Conservation (phyloP, 2,888 invertebrate species). For the Neoaliturus tenellus region DNA sequence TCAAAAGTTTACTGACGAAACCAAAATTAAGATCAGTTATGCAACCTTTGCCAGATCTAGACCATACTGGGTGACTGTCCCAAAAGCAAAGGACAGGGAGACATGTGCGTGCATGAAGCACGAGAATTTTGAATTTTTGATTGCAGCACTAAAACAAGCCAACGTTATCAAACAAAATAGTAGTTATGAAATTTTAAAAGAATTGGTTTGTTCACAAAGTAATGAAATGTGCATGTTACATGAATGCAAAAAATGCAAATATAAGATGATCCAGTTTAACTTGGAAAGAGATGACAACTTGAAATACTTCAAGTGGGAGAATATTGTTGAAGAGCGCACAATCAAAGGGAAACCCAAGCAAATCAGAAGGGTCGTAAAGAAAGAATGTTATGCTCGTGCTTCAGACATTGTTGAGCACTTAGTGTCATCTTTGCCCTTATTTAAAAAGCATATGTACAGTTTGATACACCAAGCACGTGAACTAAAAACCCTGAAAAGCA, state of each 20-base stretch:
- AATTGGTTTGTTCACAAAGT: background rate
- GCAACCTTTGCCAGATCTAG: background rate
- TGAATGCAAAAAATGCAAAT: background rate
- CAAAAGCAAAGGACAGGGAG: conserved; percentile 11
- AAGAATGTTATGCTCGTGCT: background rate
- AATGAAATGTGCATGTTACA: background rate
- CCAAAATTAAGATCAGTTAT: background rate
- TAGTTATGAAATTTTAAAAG: background rate
- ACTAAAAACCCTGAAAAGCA: too few relatives aligned
- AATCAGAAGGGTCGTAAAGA: background rate
- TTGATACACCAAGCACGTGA: background rate
- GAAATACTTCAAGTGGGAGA: conserved; percentile 10
- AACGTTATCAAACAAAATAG: conserved; percentile 13
- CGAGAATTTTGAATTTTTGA: background rate
- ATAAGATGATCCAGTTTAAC: background rate
- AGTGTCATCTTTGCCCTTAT: background rate
- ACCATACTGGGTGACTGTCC: conserved; percentile 11
- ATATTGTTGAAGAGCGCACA: background rate
- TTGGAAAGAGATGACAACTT: background rate
- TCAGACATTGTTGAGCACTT: background rate
- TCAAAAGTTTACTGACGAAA: background rate
- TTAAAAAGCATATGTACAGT: background rate
- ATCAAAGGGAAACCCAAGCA: background rate
- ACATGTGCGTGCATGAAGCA: conserved; percentile 25
- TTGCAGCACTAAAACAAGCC: background rate